Conservation (phyloP, 2,888 invertebrate genomes). For the Orchesella flavescens region DNA sequence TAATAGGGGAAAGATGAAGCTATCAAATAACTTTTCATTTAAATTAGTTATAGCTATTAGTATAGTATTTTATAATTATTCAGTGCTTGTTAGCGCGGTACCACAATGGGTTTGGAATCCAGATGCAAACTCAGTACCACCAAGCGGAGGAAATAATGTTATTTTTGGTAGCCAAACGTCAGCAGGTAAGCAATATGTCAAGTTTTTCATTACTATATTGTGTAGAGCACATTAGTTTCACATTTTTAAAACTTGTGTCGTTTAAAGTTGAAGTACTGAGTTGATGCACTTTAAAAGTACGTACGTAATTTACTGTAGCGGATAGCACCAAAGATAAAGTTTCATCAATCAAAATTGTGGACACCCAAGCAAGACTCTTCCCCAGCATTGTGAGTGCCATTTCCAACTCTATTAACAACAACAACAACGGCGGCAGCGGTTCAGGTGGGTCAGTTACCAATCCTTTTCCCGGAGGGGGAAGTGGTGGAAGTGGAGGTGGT, state of each 20-base stretch:
- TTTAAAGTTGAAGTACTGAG: neutral
- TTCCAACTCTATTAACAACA: conserved; percentile 42
- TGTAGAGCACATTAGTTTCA: conserved; percentile 1
- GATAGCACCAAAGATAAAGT: conserved; percentile 19
- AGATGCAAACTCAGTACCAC: conserved; percentile 43
- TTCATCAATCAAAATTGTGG: conserved; percentile 21
- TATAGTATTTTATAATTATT: conserved; percentile 23
- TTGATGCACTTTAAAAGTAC: neutral
- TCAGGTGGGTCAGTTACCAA: conserved; percentile 39
- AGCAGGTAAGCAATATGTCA: neutral
- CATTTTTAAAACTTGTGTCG: neutral
- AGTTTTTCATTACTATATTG: neutral
- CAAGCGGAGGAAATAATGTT: conserved; percentile 3
- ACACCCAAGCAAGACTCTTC: conserved; percentile 67
- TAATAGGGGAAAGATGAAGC: conserved; percentile 40
- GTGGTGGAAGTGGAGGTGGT: conserved; percentile 26
- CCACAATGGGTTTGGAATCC: conserved; percentile 71
- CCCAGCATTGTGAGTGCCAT: conserved; percentile 56
- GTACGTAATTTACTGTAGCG: neutral
- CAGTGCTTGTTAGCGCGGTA: conserved; percentile 52
- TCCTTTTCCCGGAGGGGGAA: conserved; percentile 38
- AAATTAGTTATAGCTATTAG: conserved; percentile 17
- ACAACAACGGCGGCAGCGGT: neutral
- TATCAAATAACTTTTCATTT: neutral
- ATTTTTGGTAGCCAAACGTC: conserved; percentile 15